A percentile compares a stretch with the other conserved stretches of the same genome.
phyloP scores from a whole-genome alignment of 2,888 invertebrate genomes.

The Mycogona germanica region DNA sequence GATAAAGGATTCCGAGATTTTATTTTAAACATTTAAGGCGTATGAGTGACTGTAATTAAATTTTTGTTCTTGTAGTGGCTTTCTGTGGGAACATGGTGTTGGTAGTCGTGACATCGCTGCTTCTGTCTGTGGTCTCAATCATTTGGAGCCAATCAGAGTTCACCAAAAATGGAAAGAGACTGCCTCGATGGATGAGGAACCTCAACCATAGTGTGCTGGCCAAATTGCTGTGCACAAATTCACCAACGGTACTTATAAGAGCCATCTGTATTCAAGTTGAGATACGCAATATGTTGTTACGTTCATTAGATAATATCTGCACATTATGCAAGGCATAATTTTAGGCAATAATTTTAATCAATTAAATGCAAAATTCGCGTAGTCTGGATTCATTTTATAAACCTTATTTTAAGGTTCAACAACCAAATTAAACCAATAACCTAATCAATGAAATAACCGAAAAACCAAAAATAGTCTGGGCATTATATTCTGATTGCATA shows the following conservation, averaged over 20 bases:
- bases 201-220: conserved; percentile 9
- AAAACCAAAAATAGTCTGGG: no score
- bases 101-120: conserved; percentile 8
- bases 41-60: no score
- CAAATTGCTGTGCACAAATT: conserved; percentile 10
- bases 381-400: neutral
- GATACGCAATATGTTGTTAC: neutral
- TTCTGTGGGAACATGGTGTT: conserved; percentile 12
- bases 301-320: neutral
- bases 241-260: conserved; percentile 3
- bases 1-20: no score
- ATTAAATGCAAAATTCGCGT: neutral
- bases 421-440: no score
- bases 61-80: conserved; percentile 4
- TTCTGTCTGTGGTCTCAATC: conserved; percentile 12
- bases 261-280: neutral
- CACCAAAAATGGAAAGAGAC: no score
- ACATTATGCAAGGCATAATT: neutral
- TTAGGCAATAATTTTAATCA: neutral
- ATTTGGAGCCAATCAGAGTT: no score
- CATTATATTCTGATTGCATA: no score
- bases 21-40: no score
- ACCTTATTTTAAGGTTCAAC: no score
- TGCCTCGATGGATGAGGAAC: conserved; percentile 9
- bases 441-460: no score